Conservation (phyloP, 2,113 vertebrate species). For the Pituophis catenifer region DNA sequence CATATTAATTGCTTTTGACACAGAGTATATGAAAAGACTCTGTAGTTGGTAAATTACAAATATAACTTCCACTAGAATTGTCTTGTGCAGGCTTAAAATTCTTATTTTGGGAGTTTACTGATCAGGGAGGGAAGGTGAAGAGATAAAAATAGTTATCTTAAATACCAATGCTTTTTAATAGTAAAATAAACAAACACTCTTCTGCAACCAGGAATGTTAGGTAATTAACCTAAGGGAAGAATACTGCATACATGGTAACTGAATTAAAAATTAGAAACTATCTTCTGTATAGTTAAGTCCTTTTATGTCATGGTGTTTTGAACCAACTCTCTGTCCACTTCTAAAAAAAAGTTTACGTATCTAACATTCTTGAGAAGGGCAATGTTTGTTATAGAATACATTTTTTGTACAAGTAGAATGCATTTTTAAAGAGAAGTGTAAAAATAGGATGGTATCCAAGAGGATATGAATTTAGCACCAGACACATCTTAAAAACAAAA, state of each 20-base stretch:
- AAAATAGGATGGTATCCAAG: background rate
- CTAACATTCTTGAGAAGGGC: background rate
- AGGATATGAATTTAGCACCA: background rate
- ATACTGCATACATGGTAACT: slow-evolving; percentile 34
- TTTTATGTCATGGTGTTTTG: background rate
- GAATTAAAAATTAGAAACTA: slow-evolving; percentile 35
- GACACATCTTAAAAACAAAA: background rate
- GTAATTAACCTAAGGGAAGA: background rate
- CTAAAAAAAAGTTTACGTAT: slow-evolving; percentile 1
- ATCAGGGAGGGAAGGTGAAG: slow-evolving; percentile 17
- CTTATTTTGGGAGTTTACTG: slow-evolving; percentile 57
- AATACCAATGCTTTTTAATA: slow-evolving; percentile 52
- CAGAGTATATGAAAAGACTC: slow-evolving; percentile 53
- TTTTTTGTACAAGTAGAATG: background rate
- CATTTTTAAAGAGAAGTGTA: background rate
- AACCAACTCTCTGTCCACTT: background rate
- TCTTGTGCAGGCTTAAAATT: slow-evolving; percentile 54
- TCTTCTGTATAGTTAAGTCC: background rate
- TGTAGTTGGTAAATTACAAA: slow-evolving; percentile 48
- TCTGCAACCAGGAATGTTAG: slow-evolving; percentile 21
- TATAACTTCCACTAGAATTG: slow-evolving; percentile 51
- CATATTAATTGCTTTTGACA: slow-evolving; percentile 42
- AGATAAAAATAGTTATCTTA: slow-evolving; percentile 48
- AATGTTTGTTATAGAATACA: background rate
- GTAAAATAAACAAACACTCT: slow-evolving; percentile 26